These are phyloP conservation scores for Aphrocallistes beatrix DNA, from an alignment of 37 sponge, comb jelly and placozoan species.

Conservation along the genomic window DNA sequence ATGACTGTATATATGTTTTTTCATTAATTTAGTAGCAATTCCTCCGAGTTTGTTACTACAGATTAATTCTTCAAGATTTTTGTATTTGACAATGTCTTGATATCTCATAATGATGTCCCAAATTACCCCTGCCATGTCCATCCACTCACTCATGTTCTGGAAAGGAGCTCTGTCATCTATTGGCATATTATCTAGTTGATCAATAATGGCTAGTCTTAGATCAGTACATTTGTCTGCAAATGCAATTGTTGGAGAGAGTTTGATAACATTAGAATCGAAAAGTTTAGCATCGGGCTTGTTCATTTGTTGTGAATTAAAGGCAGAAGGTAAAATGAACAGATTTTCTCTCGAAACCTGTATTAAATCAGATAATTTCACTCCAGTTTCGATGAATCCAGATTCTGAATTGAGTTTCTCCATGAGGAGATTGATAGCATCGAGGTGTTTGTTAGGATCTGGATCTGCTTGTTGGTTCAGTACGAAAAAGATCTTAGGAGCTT, in stretches of 20 bases:
- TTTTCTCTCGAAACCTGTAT: neutral
- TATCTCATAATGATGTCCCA: neutral
- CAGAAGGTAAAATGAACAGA: neutral
- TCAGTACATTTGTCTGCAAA: neutral
- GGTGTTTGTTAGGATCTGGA: neutral
- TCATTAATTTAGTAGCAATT: neutral
- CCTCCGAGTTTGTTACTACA: neutral
- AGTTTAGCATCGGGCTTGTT: neutral
- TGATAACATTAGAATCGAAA: neutral
- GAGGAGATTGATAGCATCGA: neutral
- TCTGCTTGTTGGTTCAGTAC: constrained; percentile 17
- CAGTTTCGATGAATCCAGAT: neutral
- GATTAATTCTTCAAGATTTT: neutral
- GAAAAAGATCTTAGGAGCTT: neutral
- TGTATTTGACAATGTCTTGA: constrained; percentile 1
- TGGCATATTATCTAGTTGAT: neutral
- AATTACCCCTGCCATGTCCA: neutral
- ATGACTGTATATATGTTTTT: neutral
- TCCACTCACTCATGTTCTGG: neutral
- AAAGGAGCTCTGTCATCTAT: neutral
- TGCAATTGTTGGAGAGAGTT: neutral
- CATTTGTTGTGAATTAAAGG: neutral
- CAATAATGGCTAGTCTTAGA: neutral
- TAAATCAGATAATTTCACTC: neutral
- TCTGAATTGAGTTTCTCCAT: neutral